phyloP scores from a whole-genome alignment of 2,113 vertebrate species.

The Anas platyrhynchos region DNA sequence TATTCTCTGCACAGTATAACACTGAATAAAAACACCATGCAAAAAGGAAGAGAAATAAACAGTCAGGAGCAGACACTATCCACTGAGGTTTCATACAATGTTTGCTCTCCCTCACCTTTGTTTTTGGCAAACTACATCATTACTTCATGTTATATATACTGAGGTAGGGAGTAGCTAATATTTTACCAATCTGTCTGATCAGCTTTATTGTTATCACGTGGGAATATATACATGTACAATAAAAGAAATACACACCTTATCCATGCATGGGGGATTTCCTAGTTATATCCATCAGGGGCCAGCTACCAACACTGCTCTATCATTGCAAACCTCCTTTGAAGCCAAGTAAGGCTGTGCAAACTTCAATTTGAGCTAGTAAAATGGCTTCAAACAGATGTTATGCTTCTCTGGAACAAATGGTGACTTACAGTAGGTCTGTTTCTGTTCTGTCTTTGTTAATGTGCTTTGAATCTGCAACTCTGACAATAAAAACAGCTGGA shows the following conservation, averaged over 20 bases:
- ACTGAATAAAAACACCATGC: background rate
- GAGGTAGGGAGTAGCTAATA: background rate
- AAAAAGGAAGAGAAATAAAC: background rate
- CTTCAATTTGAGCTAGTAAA: background rate
- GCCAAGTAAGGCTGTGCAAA: background rate
- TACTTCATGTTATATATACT: background rate
- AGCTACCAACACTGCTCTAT: background rate
- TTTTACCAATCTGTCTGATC: background rate
- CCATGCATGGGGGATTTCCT: background rate
- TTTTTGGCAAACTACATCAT: background rate
- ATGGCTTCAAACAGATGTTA: conserved; percentile 9
- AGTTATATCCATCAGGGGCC: background rate
- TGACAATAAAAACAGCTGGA: background rate
- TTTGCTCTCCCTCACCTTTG: background rate
- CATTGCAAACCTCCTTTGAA: background rate
- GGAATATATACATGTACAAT: background rate
- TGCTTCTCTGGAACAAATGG: conserved; percentile 1
- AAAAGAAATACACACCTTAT: background rate
- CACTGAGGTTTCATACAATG: background rate
- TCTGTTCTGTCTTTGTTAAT: background rate
- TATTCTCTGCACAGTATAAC: background rate
- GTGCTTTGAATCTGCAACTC: conserved; percentile 19
- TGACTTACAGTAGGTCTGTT: background rate
- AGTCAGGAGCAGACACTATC: background rate
- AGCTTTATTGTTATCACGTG: background rate